These are phyloP conservation scores for Lophochroa leadbeateri DNA, from an alignment of 2,113 vertebrate species.

Conservation along the genomic window DNA sequence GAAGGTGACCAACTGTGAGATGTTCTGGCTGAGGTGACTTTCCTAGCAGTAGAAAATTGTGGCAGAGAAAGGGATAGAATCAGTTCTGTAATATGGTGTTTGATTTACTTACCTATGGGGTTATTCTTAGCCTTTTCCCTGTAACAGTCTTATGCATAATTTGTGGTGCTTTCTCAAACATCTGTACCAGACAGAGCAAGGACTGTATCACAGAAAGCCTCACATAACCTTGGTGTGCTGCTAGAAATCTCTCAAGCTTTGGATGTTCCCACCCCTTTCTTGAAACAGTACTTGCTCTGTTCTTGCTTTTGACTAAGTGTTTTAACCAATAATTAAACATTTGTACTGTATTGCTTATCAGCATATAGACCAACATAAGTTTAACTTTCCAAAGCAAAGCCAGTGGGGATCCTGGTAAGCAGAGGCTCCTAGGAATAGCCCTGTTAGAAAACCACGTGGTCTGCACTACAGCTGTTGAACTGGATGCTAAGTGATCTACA, in stretches of 20 bases:
- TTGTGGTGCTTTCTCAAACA: neutral
- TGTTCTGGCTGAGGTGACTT: neutral
- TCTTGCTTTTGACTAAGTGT: neutral
- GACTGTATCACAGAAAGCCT: neutral
- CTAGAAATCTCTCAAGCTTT: neutral
- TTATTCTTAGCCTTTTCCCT: neutral
- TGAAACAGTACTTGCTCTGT: neutral
- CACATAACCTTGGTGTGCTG: neutral
- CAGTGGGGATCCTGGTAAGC: neutral
- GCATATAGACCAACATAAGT: neutral
- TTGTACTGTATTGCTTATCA: neutral
- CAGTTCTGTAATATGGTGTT: neutral
- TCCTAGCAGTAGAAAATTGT: neutral
- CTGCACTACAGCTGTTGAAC: neutral
- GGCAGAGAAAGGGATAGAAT: neutral
- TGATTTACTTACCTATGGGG: neutral
- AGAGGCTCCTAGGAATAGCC: neutral
- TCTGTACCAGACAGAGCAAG: neutral
- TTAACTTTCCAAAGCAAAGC: neutral
- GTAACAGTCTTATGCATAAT: neutral
- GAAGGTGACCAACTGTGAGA: neutral
- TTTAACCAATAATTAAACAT: neutral
- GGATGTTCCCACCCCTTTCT: neutral
- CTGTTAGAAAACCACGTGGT: fast-evolving
- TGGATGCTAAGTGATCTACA: neutral